Evolutionary conservation across 1,140 invertebrate genomes (phyloP), one percentile per base, ranked within the genome.

Genomic region (Stenopsyche tienmushanensis): DNA sequence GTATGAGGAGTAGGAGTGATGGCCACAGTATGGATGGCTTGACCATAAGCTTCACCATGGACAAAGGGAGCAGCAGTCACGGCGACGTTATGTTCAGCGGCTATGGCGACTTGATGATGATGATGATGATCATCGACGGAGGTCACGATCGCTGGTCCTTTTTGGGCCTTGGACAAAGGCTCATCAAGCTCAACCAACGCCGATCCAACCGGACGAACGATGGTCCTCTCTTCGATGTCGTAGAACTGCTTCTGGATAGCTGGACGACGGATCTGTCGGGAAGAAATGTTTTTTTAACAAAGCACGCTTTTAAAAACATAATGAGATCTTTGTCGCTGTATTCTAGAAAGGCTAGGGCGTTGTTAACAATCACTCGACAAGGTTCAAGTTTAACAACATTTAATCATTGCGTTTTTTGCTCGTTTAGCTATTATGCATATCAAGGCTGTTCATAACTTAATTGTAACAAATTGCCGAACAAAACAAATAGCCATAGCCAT

Each of bases 171-270:
- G 3, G 84, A 83, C 8, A 83, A 76, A 0, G 85, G 85, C 59
- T 84, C 80, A 49, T 85, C 83, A 0, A 87, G 73, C 67, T 87
- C 85, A 0, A 86, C 78, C 3, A 86, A 78, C 23, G 85, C 80
- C 0, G 84, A 85, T 17, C 85, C 85, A 1, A 84, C 84, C 1
- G 85, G 85, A n/a, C 85, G 80, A 18, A 87, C 79, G 3, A 86
- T 80, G 7, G 84, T 80, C 21, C 83, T 80, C 71, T 86, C 83
- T 72, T 87, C 85, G 60, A 87, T 84, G 67, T 86, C 85, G 72
- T 85, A 87, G 74, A 86, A 86, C 71, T 86, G 83, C 72, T 86
- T 86, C 64, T 86, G 83, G 54, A 87, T 84, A 24, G 85, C 85
- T 64, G 85, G 85, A 47, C 85, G 80, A 62, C 85, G 81, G 0